A percentile compares a stretch with the other conserved stretches of the same genome.
These are phyloP conservation scores for Caenorhabditis uteleia DNA, from an alignment of 2,888 invertebrate species.

Conservation along the genomic window DNA sequence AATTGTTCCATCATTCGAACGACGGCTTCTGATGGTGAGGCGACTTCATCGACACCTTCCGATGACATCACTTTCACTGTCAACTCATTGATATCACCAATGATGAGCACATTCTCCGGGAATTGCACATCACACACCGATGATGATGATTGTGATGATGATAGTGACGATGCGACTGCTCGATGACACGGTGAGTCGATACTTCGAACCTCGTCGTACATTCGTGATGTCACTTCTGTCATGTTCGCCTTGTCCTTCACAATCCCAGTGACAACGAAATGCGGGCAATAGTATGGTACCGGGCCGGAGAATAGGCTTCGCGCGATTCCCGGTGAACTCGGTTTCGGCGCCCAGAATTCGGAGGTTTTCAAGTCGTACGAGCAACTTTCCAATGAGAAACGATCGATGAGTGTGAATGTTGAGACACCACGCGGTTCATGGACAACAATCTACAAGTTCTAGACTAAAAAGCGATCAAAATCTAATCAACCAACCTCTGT, in stretches of 20 bases:
- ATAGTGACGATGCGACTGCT: slow-evolving; percentile 12
- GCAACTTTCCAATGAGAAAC: slow-evolving; percentile 9
- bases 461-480: too few relatives aligned
- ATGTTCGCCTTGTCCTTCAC: slow-evolving; percentile 34
- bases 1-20: slow-evolving; percentile 64
- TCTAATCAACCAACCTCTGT: too few relatives aligned
- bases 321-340: slow-evolving; percentile 42
- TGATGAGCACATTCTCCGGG: slow-evolving; percentile 45
- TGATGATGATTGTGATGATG: slow-evolving; percentile 23
- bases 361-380: slow-evolving; percentile 2
- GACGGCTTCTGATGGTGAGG: slow-evolving; percentile 59
- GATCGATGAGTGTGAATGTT: too few relatives aligned
- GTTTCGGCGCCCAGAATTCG: slow-evolving; percentile 18
- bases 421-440: too few relatives aligned
- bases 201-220: slow-evolving; percentile 41
- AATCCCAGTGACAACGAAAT: slow-evolving; percentile 62
- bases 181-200: slow-evolving; percentile 33
- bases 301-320: slow-evolving; percentile 61
- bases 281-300: slow-evolving; percentile 53
- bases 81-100: slow-evolving; percentile 44
- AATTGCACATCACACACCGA: slow-evolving; percentile 9
- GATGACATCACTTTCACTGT: slow-evolving; percentile 45
- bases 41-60: slow-evolving; percentile 46
- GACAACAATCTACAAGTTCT: too few relatives aligned
- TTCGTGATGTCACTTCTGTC: slow-evolving; percentile 37